phyloP scores from a whole-genome alignment of 2,113 vertebrate species.

The Chiloscyllium plagiosum region DNA sequence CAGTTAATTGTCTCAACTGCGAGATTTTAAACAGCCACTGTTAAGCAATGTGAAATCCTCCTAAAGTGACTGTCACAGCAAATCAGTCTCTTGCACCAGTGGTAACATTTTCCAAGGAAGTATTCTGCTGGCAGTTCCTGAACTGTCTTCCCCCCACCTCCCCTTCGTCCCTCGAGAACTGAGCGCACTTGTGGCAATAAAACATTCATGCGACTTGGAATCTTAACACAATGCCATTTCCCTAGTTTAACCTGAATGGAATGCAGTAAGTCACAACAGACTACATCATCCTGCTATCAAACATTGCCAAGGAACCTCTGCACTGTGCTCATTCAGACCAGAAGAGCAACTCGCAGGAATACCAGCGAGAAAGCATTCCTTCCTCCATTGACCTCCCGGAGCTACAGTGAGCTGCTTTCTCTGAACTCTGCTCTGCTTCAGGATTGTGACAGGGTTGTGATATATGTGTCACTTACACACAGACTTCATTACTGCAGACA shows the following conservation, averaged over 20 bases:
- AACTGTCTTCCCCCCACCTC: slow-evolving; percentile 49
- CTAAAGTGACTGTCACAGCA: slow-evolving; percentile 81
- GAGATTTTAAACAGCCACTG: slow-evolving; percentile 69
- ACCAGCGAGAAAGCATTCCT: slow-evolving; percentile 61
- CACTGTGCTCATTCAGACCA: slow-evolving; percentile 66
- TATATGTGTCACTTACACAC: slow-evolving; percentile 67
- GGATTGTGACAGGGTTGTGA: slow-evolving; percentile 64
- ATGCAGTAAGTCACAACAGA: slow-evolving; percentile 77
- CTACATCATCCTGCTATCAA: slow-evolving; percentile 74
- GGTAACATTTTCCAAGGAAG: slow-evolving; percentile 70
- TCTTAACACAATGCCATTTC: slow-evolving; percentile 80
- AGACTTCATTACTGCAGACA: slow-evolving; percentile 34
- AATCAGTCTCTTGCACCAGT: slow-evolving; percentile 63
- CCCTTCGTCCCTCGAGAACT: slow-evolving; percentile 57
- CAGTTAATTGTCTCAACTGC: slow-evolving; percentile 75
- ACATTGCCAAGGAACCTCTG: slow-evolving; percentile 67
- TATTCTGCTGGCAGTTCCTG: slow-evolving; percentile 64
- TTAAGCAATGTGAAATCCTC: slow-evolving; percentile 79
- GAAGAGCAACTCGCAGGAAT: slow-evolving; percentile 55
- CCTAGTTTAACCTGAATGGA: slow-evolving; percentile 79
- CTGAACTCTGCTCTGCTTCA: slow-evolving; percentile 55
- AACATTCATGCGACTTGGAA: slow-evolving; percentile 82
- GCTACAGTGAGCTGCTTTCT: slow-evolving; percentile 58
- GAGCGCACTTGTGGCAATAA: slow-evolving; percentile 73
- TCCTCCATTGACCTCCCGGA: slow-evolving; percentile 57